phyloP scores from a whole-genome alignment of 2,888 invertebrate genomes.

The Pinctada fucata region DNA sequence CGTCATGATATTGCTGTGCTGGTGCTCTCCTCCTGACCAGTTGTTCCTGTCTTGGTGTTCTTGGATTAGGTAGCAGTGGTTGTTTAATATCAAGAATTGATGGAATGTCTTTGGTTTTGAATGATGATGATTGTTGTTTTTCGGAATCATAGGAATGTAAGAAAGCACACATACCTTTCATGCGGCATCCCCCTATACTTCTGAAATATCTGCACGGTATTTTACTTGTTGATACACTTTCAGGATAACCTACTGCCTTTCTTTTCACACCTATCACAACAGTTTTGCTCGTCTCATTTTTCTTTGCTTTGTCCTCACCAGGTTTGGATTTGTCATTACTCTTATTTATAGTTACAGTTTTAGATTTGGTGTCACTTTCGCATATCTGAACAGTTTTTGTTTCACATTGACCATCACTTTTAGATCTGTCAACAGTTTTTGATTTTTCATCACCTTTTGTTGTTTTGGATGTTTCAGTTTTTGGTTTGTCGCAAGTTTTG shows the following conservation, averaged over 20 bases:
- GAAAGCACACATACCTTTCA: no score
- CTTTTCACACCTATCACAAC: background rate
- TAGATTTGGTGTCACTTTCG: background rate
- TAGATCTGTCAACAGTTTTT: background rate
- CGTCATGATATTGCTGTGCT: no score
- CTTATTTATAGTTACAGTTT: background rate
- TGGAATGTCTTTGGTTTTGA: no score
- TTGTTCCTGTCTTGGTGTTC: no score
- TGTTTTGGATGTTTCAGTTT: background rate
- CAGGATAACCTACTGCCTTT: background rate
- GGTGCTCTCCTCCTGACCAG: no score
- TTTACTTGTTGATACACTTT: background rate
- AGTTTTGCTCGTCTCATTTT: background rate
- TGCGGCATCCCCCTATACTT: no score
- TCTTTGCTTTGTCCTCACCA: background rate
- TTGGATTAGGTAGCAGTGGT: no score
- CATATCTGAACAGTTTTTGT: background rate
- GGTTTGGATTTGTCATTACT: background rate
- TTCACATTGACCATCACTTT: background rate
- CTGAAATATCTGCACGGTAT: background rate
- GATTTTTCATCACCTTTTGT: background rate
- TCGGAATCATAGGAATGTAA: no score
- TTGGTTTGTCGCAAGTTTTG: background rate
- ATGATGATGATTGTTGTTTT: no score
- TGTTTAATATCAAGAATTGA: no score